These are phyloP conservation scores for Melanostoma mellinum DNA, from an alignment of 2,888 invertebrate genomes.

Conservation along the genomic window DNA sequence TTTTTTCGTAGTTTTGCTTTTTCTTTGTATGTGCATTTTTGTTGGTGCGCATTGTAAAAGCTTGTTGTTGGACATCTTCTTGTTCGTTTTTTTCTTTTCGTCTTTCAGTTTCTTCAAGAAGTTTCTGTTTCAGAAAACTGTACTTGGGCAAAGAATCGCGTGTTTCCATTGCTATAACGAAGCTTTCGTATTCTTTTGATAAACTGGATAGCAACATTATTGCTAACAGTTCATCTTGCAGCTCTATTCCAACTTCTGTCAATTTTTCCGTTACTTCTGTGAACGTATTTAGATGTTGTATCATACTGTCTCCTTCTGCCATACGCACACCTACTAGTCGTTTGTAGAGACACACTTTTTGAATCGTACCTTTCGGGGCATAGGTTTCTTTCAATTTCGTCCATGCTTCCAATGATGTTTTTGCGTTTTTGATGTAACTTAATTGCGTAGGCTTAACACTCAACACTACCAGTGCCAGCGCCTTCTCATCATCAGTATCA, in stretches of 20 bases:
- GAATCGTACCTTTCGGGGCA: conserved; percentile 46
- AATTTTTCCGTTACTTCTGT: conserved; percentile 42
- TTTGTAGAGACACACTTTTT: conserved; percentile 59
- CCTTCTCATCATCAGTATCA: conserved; percentile 49
- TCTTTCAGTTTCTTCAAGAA: conserved; percentile 48
- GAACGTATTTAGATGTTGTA: conserved; percentile 31
- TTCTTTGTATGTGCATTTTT: conserved; percentile 3
- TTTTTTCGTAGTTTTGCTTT: conserved; percentile 7
- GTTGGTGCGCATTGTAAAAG: too few relatives aligned
- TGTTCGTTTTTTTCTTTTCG: conserved; percentile 27
- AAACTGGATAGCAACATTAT: conserved; percentile 48
- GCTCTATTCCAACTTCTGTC: background rate
- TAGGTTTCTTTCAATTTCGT: conserved; percentile 35
- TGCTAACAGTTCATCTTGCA: conserved; percentile 31
- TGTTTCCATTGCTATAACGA: conserved; percentile 57
- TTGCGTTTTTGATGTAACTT: conserved; percentile 52
- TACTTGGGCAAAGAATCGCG: conserved; percentile 38
- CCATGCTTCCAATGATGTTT: conserved; percentile 59
- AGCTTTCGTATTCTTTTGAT: conserved; percentile 44
- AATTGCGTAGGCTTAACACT: conserved; percentile 55
- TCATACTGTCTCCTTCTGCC: conserved; percentile 20
- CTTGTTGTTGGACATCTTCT: conserved; percentile 24
- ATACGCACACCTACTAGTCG: conserved; percentile 33
- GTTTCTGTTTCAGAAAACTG: conserved; percentile 46
- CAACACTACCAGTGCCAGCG: conserved; percentile 42